phyloP scores from a whole-genome alignment of 2,888 invertebrate genomes.

The Agrilus cyanescens region DNA sequence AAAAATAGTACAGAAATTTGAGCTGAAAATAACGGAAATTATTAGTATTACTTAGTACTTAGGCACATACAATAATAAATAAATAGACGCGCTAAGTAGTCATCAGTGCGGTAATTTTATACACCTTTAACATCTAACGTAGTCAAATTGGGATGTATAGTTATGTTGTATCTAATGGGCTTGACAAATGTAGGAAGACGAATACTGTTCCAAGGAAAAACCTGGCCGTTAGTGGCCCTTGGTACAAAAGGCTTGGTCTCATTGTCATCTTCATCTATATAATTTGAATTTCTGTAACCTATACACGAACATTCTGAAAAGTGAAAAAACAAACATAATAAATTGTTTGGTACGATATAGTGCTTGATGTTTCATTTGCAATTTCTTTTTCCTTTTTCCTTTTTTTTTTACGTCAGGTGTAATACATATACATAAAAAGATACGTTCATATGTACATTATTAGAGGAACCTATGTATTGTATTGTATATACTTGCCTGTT shows the following conservation, averaged over 20 bases:
- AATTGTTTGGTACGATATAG: neutral
- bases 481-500: slow-evolving; percentile 48
- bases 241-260: slow-evolving; percentile 50
- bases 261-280: slow-evolving; percentile 50
- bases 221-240: slow-evolving; percentile 60
- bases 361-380: too few species aligned
- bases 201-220: slow-evolving; percentile 66
- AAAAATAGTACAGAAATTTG: slow-evolving; percentile 79
- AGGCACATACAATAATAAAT: neutral
- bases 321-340: slow-evolving; percentile 9
- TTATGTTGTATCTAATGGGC: slow-evolving; percentile 77
- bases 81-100: neutral
- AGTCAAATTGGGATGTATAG: slow-evolving; percentile 86
- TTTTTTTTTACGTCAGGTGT: too few species aligned
- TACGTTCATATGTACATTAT: neutral
- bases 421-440: too few species aligned
- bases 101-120: too few species aligned
- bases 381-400: too few species aligned
- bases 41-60: slow-evolving; percentile 13
- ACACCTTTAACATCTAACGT: slow-evolving; percentile 79
- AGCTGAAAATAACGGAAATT: slow-evolving; percentile 39
- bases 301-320: slow-evolving; percentile 56
- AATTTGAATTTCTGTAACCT: slow-evolving; percentile 51
- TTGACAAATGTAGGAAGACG: slow-evolving; percentile 66
- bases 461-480: neutral